Conservation (phyloP, 1,140 invertebrate genomes). For the Macrocentrus cingulum region DNA sequence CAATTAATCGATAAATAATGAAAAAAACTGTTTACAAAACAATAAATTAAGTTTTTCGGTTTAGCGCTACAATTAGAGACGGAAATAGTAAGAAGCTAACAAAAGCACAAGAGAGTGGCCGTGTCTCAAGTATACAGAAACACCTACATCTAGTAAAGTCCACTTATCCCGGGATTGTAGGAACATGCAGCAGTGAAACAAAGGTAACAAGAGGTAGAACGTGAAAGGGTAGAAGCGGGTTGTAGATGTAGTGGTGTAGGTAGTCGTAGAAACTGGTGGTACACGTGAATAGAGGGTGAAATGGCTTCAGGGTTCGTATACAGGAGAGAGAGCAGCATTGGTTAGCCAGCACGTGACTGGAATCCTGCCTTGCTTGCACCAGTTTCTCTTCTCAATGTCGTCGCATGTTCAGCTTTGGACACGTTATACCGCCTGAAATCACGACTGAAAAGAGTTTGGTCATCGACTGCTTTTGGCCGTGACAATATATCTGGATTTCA, state of each 20-base stretch:
- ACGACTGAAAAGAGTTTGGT: too few species aligned
- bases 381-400: constrained; percentile 29
- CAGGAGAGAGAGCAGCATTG: constrained; percentile 21
- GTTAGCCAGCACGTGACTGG: constrained; percentile 25
- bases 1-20: too few species aligned
- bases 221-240: neutral
- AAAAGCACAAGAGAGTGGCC: neutral
- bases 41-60: too few species aligned
- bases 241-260: neutral
- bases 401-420: neutral
- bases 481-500: too few species aligned
- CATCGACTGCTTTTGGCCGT: too few species aligned
- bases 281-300: constrained; percentile 17
- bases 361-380: constrained; percentile 16
- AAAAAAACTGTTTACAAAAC: too few species aligned
- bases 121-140: neutral
- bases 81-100: too few species aligned
- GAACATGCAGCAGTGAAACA: neutral
- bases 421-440: neutral
- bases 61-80: too few species aligned
- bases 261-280: neutral
- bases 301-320: constrained; percentile 14
- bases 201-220: neutral
- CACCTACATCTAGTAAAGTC: neutral
- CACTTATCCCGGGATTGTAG: constrained; percentile 1